phyloP scores from a whole-genome alignment of 37 sponge, comb jelly and placozoan genomes.

The Lycopodina hypogea region DNA sequence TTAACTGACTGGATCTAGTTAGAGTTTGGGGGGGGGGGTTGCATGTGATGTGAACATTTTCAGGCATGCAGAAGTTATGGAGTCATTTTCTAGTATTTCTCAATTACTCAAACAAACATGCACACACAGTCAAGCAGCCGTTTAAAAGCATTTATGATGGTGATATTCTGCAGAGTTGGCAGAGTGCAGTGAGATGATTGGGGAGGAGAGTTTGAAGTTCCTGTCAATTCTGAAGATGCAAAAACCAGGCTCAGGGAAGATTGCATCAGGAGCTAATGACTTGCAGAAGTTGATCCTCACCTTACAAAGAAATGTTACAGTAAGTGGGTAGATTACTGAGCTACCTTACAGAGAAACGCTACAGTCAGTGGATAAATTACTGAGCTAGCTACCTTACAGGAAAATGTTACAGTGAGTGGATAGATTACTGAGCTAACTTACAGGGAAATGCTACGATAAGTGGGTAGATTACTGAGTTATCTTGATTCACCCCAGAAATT shows the following conservation, averaged over 20 bases:
- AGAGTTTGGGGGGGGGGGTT: too few species aligned
- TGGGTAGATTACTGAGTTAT: too few species aligned
- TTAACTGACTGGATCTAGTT: too few species aligned
- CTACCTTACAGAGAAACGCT: conserved; percentile 11
- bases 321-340: neutral
- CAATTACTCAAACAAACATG: neutral
- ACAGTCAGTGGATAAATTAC: conserved; percentile 6
- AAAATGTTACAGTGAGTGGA: neutral
- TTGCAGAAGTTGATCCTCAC: conserved; percentile 38
- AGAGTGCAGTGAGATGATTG: conserved; percentile 18
- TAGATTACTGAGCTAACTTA: neutral
- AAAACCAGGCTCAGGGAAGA: conserved; percentile 45
- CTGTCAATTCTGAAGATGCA: conserved; percentile 47
- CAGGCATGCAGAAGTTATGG: too few species aligned
- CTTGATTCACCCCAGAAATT: too few species aligned
- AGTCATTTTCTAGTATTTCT: too few species aligned
- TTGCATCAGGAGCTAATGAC: conserved; percentile 34
- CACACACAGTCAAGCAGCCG: too few species aligned
- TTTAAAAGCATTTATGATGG: neutral
- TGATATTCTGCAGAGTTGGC: conserved; percentile 37
- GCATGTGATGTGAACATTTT: too few species aligned
- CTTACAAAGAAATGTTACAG: conserved; percentile 32
- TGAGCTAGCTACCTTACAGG: too few species aligned
- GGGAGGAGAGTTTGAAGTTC: conserved; percentile 38
- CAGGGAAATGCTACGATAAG: conserved; percentile 22